Evolutionary conservation across 2,888 invertebrate species (phyloP), one percentile per base, ranked within the genome.

Genomic region (Eupithecia tripunctaria): DNA sequence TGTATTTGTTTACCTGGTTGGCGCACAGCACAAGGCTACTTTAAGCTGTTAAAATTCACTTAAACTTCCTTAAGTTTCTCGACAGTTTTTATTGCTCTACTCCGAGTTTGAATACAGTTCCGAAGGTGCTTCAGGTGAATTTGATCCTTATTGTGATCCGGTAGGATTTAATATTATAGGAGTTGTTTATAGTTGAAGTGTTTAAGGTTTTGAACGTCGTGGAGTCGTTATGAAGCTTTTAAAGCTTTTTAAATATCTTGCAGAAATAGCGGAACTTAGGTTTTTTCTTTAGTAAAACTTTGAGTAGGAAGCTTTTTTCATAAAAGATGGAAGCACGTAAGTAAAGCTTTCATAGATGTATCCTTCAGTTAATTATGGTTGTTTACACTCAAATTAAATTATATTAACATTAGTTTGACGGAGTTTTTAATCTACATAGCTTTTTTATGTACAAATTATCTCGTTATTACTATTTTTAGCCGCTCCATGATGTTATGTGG

Each of bases 31-130:
- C 7, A 10, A 47, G n/a, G 25, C 59, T 59, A 68, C 72, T 65
- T 72, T 56, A 32, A 60, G 59, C 70, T 64, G 73, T 70, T 73
- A 67, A 73, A 73, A 73, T 73, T 67, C 70, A 73, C 70, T 73
- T 73, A 32, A 73, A 70, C 41, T 73, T 67, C 21, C 41, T 51
- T 10, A 62, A 64, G 70, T 64, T 62, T 73, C 56, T 56, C 36
- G 43, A 64, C 41, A 59, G 69, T 70, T 73, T 73, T 67, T 73
- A 73, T 73, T 70, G 67, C 73, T 43, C 67, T 41, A 41, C 51
- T 51, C 62, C 56, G 5, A 73, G 67, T 66, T 70, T 73, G 70
- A 70, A 73, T 73, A 70, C 69, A 27, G 73, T 70, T 73, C 67
- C 18, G 25, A 67, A 67, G 51, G 60, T 59, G 43, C 59, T 67